Base-by-base conservation (phyloP, 2,113 vertebrate genomes). In the Pipa parva region DNA sequence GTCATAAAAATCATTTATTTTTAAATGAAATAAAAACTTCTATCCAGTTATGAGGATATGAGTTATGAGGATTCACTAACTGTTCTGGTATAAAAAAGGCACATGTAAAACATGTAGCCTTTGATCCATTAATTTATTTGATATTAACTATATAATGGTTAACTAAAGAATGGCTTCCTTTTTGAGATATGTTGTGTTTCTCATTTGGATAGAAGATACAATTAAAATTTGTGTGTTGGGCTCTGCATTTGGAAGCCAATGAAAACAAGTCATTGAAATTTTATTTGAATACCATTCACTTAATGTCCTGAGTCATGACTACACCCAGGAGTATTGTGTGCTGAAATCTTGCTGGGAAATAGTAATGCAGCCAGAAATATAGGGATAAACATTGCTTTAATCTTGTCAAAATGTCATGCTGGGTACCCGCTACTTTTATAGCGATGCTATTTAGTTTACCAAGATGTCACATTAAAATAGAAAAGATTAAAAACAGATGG, bases 401-500 rank as follows among this genome's bases (percentile, higher is more conserved):
- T 74, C 59, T 63, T 67, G 52, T 28, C 24, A 64, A 48, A 80
- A 75, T 29, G 57, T 76, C 64, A 21, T 0, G 1, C 56, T 70
- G 61, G 69, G 64, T 78, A 39, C 61, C 66, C 73, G 42, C 3
- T 0, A 63, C 51, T 69, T 58, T 60, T 65, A 29, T 75, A 54
- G 13, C 48, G 52, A 74, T 72, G 63, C 61, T 59, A 61, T 78
- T 74, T 74, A 20, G 50, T 42, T 73, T 73, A 8, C 1, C 31
- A 37, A 45, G 68, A 55, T 73, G 62, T 65, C 0, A 0, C 31
- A 60, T 73, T 51, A 60, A 25, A 42, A 59, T 51, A 72, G 56
- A 48, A 22, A 6, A 79, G 77, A 81, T 78, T 63, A 63, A 77
- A 82, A 82, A 28, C 78, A 83, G 66, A 71, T 84, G 77, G 78